phyloP scores from a whole-genome alignment of 2,797 vertebrate genomes.

The Margarornis squamiger region DNA sequence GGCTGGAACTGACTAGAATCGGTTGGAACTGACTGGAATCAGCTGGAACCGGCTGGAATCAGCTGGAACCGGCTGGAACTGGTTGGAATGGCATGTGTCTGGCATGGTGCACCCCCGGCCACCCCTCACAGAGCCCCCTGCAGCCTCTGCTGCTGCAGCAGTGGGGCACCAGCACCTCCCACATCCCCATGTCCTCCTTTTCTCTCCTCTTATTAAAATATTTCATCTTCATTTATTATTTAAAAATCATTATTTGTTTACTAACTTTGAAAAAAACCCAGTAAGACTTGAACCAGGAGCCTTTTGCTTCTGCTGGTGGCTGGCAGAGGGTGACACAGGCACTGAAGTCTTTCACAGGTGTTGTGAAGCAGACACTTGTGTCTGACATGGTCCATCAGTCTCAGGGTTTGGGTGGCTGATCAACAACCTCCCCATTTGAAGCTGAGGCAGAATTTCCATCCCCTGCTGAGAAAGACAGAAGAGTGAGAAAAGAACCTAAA shows the following conservation, averaged over 20 bases:
- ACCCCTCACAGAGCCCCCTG: background rate
- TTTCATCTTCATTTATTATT: background rate
- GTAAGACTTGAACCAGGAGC: background rate
- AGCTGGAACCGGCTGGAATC: background rate
- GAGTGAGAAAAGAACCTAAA: background rate
- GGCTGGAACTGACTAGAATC: background rate
- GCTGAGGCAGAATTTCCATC: background rate
- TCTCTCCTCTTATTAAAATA: background rate
- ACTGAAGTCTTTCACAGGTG: background rate
- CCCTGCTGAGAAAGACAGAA: background rate
- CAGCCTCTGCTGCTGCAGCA: background rate
- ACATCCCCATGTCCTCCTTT: background rate
- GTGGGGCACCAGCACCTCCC: background rate
- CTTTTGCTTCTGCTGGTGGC: background rate
- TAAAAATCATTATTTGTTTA: background rate
- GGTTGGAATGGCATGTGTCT: no score
- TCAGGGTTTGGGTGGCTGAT: background rate
- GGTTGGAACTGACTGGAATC: background rate
- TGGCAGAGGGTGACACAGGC: background rate
- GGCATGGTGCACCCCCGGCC: background rate
- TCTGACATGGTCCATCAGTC: no score
- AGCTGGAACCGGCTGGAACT: background rate
- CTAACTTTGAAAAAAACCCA: background rate
- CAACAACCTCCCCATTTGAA: background rate
- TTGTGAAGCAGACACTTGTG: accelerated